A percentile compares a stretch with the other conserved stretches of the same genome.
These are phyloP conservation scores for Leptopilina boulardi DNA, from an alignment of 1,140 invertebrate species.

Conservation along the genomic window DNA sequence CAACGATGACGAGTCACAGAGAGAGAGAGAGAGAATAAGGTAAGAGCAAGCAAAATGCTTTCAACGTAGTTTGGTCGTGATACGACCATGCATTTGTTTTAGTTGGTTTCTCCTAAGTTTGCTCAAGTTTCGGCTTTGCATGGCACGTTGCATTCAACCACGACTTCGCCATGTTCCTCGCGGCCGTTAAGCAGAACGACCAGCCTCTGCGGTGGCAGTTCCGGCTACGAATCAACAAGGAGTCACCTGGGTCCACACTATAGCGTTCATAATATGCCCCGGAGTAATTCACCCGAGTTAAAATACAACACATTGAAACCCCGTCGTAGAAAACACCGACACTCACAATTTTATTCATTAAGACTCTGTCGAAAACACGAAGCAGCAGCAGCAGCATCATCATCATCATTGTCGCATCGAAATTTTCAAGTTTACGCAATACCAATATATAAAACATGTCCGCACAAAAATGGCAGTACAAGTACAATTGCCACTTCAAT, in stretches of 20 bases:
- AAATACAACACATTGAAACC: slow-evolving; percentile 71
- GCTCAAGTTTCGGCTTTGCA: slow-evolving; percentile 73
- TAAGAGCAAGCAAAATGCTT: slow-evolving; percentile 28
- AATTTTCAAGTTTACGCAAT: slow-evolving; percentile 72
- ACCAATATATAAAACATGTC: slow-evolving; percentile 71
- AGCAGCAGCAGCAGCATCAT: too few species aligned
- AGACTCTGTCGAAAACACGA: slow-evolving; percentile 66
- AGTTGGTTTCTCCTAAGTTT: slow-evolving; percentile 74
- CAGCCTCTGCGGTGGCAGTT: slow-evolving; percentile 73
- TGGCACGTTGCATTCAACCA: slow-evolving; percentile 69
- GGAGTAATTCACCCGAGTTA: slow-evolving; percentile 69
- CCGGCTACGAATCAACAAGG: slow-evolving; percentile 80
- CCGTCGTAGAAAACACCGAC: slow-evolving; percentile 66
- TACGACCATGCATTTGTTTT: slow-evolving; percentile 63
- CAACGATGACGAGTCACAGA: background rate
- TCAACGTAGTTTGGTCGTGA: slow-evolving; percentile 27
- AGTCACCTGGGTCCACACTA: slow-evolving; percentile 76
- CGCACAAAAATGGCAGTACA: slow-evolving; percentile 63
- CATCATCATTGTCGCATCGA: slow-evolving; percentile 53
- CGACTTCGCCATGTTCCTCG: slow-evolving; percentile 65
- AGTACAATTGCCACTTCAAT: slow-evolving; percentile 59
- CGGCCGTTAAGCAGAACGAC: slow-evolving; percentile 71
- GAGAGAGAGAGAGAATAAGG: slow-evolving; percentile 3
- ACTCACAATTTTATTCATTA: slow-evolving; percentile 72
- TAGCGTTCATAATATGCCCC: slow-evolving; percentile 69